Conservation (phyloP, 2,888 invertebrate genomes). For the Melieria picta region DNA sequence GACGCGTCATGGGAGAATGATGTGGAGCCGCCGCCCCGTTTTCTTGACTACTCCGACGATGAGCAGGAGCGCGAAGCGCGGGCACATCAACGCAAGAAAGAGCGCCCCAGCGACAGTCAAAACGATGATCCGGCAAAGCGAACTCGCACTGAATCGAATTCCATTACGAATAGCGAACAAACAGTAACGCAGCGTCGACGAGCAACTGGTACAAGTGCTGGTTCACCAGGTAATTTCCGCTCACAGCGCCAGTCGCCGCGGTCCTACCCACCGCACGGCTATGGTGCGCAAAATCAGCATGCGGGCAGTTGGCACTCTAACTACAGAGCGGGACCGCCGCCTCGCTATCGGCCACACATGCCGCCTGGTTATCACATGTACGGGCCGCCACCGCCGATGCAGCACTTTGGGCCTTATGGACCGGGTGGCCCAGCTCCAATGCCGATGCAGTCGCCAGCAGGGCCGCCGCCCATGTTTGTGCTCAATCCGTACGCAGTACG, state of each 20-base stretch:
- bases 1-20: conserved; percentile 92
- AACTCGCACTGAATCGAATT: conserved; percentile 34
- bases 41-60: conserved; percentile 87
- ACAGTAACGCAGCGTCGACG: conserved; percentile 14
- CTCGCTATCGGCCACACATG: conserved; percentile 26
- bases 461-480: conserved; percentile 38
- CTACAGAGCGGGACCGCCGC: conserved; percentile 41
- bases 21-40: conserved; percentile 78
- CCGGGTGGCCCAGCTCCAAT: conserved; percentile 30
- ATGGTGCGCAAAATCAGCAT: conserved; percentile 38
- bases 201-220: background rate
- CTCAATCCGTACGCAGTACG: conserved; percentile 41
- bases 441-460: conserved; percentile 41
- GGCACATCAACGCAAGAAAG: conserved; percentile 59
- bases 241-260: background rate
- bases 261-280: conserved; percentile 50
- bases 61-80: conserved; percentile 77
- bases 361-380: conserved; percentile 31
- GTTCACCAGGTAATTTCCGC: background rate
- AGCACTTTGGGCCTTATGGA: conserved; percentile 1
- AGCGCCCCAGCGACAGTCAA: conserved; percentile 46
- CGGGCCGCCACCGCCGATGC: conserved; percentile 35
- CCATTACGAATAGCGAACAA: background rate
- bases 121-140: conserved; percentile 39
- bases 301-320: conserved; percentile 63